Percentiles rank a stretch among this genome's conserved stretches.
These are phyloP conservation scores for Syngnathus scovelli DNA, from an alignment of 2,113 vertebrate genomes.

Conservation along the genomic window DNA sequence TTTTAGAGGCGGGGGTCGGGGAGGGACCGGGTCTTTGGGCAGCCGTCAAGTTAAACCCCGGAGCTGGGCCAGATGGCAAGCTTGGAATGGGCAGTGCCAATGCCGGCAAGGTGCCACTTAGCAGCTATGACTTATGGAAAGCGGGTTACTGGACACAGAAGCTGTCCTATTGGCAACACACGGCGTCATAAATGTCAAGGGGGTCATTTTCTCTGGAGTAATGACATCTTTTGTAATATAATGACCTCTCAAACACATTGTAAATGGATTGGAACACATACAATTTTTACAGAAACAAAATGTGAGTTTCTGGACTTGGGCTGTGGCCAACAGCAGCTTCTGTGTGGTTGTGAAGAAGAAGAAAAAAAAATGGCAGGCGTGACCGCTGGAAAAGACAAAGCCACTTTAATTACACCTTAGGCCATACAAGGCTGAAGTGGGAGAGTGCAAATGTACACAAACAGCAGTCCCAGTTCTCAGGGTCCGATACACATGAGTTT, in stretches of 20 bases:
- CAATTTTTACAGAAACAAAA: too few species aligned
- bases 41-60: slow-evolving; percentile 52
- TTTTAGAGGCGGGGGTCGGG: slow-evolving; percentile 28
- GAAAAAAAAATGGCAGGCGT: not conserved
- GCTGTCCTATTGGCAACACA: not conserved
- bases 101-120: slow-evolving; percentile 25
- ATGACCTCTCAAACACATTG: too few species aligned
- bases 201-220: not conserved
- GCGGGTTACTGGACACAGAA: not conserved
- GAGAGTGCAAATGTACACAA: not conserved
- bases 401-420: not conserved
- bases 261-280: too few species aligned
- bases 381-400: not conserved
- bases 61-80: slow-evolving; percentile 66
- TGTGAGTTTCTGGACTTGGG: too few species aligned
- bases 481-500: slow-evolving; percentile 55
- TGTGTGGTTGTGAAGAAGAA: not conserved
- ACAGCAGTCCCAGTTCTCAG: slow-evolving; percentile 50
- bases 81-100: slow-evolving; percentile 50
- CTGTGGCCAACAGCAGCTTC: not conserved
- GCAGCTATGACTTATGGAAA: slow-evolving; percentile 1
- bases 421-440: not conserved
- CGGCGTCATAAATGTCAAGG: not conserved
- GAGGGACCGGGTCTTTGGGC: slow-evolving; percentile 18
- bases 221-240: too few species aligned